Evolutionary conservation across 1,140 invertebrate genomes (phyloP), one percentile per base, ranked within the genome.

Genomic region (Drosophila subpulchrella): DNA sequence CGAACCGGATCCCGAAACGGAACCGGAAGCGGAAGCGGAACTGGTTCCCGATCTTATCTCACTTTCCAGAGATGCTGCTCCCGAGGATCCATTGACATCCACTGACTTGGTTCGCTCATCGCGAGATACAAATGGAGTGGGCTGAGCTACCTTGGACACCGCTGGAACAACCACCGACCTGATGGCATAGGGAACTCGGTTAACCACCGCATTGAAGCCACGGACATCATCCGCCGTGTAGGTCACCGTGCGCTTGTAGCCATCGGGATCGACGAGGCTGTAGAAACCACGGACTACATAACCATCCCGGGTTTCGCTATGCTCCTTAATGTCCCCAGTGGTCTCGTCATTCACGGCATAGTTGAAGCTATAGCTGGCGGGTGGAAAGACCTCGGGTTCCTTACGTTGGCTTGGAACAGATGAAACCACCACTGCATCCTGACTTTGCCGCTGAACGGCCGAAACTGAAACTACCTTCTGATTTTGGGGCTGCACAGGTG

Each of bases 151-250:
- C 1, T 46, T 17, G 4, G 41, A 8, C 6, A 71, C 74, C 15
- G 30, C 65, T 5, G 65, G 65, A 0, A 58, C 42, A 0, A 72
- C 58, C 5, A 80, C 39, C 5, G 75, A 48, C 20, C 88, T 90
- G 1, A 85, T 53, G 13, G 68, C 68, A 15, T 78, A 83, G 6
- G 83, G 83, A 2, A 88, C 83, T 4, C 83, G 83, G 39, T 66
- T 85, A 0, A 94, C 94, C 4, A 94, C 91, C 3, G 94, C 94
- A 91, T 94, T 94, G 78, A 94, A 94, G 68, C 94, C 94, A 71
- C 93, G 92, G 10, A 93, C 73, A 58, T 93, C 81, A 75, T 94
- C 93, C 34, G 93, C 94, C 24, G 93, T 93, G 78, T 94, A 95
- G 47, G 94, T 93, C 1, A 94, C 94, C 8, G 92, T 93, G n/a